Evolutionary conservation across 1,140 invertebrate species (phyloP).

Genomic region (Saccostrea cuccullata): DNA sequence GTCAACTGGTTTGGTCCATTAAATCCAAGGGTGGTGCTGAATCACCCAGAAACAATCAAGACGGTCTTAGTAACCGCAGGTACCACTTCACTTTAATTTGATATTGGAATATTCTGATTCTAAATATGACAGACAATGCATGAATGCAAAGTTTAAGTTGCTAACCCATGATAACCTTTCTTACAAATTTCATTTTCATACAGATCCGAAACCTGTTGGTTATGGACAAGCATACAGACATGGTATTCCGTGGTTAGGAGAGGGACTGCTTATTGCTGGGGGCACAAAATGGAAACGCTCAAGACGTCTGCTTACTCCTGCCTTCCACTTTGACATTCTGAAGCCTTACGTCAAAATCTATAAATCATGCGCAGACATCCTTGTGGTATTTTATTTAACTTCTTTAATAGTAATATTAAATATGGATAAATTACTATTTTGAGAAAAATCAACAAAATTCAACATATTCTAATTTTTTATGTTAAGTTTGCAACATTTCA

Average conservation of each 20-base stretch:
- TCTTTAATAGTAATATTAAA: no score
- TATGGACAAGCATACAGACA: not conserved
- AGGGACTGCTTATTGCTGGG: conserved; percentile 77
- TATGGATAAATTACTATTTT: no score
- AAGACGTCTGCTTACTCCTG: conserved; percentile 92
- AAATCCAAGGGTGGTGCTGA: not conserved
- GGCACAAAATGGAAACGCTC: conserved; percentile 88
- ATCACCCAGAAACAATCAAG: not conserved
- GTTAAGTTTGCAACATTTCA: not conserved
- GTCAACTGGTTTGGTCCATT: not conserved
- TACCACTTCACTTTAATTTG: not conserved
- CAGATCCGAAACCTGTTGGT: not conserved
- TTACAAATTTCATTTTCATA: not conserved
- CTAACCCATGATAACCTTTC: no score
- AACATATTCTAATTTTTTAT: not conserved
- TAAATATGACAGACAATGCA: no score
- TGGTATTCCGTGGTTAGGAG: conserved; percentile 61
- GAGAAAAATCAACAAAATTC: no score
- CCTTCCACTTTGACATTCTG: conserved; percentile 93
- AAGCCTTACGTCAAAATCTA: conserved; percentile 90
- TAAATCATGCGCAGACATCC: conserved; percentile 74
- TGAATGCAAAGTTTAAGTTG: no score
- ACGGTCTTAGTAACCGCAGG: not conserved
- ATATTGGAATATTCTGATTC: no score
- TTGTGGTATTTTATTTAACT: not conserved